Evolutionary conservation across 2,797 vertebrate genomes (phyloP), one percentile per base, ranked within the genome.

Genomic region (Sandelia bainsii): DNA sequence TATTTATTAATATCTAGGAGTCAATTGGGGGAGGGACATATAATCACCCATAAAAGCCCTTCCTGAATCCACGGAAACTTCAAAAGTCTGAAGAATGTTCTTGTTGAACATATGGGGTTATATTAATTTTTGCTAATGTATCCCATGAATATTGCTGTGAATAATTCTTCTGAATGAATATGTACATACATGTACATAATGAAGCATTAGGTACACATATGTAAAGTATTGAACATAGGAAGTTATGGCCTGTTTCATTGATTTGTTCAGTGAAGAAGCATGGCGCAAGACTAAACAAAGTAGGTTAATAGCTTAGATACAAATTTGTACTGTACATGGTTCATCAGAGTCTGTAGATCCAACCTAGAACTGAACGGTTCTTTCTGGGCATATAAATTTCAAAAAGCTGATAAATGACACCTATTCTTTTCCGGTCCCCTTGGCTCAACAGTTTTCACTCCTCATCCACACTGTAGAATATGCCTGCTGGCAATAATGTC

Each of bases 291-390:
- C 93, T 94, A 92, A 93, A 94, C 95, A 94, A 95, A 94, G 91
- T 88, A 92, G 93, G 91, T 91, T 94, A 94, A 94, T 94, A 95
- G 90, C 89, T 93, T 93, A 93, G 91, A 94, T 95, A 96, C 94
- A 96, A 96, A 95, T 93, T 86, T 89, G 77, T 92, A 90, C 93
- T 96, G 93, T 96, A 96, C 95, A 96, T 80, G 88, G 84, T 93
- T 93, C 83, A 85, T 87, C 85, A 87, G 75, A 89, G 93, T 95
- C 90, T 88, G 58, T 91, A 80, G 91, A 88, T 90, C 80, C 88
- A 85, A 88, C 90, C 87, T 88, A 70, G 87, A 87, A 88, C 69
- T 64, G 75, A 83, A 90, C 77, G 81, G 69, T 90, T 90, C 77
- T 72, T 80, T 87, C 86, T 62, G 85, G 85, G 88, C 81, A 86